These are phyloP conservation scores for Salpingus planirostris DNA, from an alignment of 2,888 invertebrate genomes.

Conservation along the genomic window DNA sequence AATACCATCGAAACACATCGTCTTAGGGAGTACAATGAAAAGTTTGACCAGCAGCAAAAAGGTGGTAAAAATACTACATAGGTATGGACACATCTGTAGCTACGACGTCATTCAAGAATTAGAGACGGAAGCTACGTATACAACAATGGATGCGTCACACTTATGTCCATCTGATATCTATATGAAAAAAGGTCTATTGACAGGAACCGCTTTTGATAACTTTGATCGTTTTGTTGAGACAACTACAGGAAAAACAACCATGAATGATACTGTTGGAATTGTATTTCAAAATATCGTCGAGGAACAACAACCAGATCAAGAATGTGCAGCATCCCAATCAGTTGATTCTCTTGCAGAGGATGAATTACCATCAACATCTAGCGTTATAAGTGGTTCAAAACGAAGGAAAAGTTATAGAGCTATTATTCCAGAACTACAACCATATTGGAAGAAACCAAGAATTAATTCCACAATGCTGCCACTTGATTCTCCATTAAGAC, in stretches of 20 bases:
- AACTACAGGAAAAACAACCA: slow-evolving; percentile 21
- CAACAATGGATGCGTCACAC: slow-evolving; percentile 19
- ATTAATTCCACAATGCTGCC: neutral
- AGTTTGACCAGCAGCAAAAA: no score
- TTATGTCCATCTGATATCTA: slow-evolving; percentile 20
- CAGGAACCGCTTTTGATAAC: slow-evolving; percentile 24
- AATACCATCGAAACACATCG: no score
- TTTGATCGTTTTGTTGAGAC: slow-evolving; percentile 25
- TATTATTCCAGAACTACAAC: neutral
- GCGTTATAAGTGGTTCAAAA: no score
- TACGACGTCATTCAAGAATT: slow-evolving; percentile 29
- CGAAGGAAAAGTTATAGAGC: neutral
- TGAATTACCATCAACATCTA: no score
- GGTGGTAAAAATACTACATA: no score
- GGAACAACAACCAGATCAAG: neutral
- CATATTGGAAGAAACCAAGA: neutral
- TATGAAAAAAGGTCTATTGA: slow-evolving; percentile 17
- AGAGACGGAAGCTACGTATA: slow-evolving; percentile 23
- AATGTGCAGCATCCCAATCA: no score
- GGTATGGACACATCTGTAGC: no score
- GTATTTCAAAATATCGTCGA: slow-evolving; percentile 18
- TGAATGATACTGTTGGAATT: slow-evolving; percentile 25
- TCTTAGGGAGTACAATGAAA: no score
- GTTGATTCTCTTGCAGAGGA: no score
- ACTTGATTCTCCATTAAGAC: neutral